Conservation (phyloP, 2,113 vertebrate species). For the Vidua chalybeata region DNA sequence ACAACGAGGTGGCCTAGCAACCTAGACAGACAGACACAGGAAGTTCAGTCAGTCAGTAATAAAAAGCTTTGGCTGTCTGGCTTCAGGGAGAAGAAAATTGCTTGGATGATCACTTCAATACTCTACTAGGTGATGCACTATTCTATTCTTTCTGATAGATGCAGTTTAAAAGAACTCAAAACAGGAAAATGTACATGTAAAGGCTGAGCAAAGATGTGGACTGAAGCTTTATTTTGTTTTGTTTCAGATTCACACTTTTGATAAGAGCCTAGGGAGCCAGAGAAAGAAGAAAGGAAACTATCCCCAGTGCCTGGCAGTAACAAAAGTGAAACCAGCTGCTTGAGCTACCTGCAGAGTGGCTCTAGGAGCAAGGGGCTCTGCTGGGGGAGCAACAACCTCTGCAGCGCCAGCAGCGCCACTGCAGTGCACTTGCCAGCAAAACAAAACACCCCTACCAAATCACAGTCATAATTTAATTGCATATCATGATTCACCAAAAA, state of each 20-base stretch:
- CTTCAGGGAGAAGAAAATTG: slow-evolving; percentile 63
- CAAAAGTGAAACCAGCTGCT: slow-evolving; percentile 6
- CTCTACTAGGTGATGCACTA: slow-evolving; percentile 46
- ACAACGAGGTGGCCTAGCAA: slow-evolving; percentile 8
- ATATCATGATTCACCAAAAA: not conserved
- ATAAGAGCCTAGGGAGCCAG: slow-evolving; percentile 20
- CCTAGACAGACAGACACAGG: slow-evolving; percentile 36
- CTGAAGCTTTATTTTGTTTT: slow-evolving; percentile 60
- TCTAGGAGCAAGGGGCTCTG: not conserved
- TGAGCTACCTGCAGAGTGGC: not conserved
- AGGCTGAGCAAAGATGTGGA: slow-evolving; percentile 50
- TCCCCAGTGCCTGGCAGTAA: slow-evolving; percentile 9
- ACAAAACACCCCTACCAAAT: not conserved
- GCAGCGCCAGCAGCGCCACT: not conserved
- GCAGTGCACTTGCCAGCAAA: not conserved
- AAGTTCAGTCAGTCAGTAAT: slow-evolving; percentile 59
- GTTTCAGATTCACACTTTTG: slow-evolving; percentile 49
- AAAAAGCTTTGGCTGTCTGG: slow-evolving; percentile 63
- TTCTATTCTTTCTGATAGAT: slow-evolving; percentile 67
- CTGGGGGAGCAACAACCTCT: not conserved
- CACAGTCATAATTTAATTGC: not conserved
- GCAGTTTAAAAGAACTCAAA: slow-evolving; percentile 61
- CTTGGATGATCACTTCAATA: slow-evolving; percentile 56
- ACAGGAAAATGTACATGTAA: slow-evolving; percentile 32
- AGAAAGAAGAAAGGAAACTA: slow-evolving; percentile 30